Percentiles rank a stretch among this genome's conserved stretches.
Conservation (phyloP, 1,140 invertebrate species). For the Plutomurus gul region DNA sequence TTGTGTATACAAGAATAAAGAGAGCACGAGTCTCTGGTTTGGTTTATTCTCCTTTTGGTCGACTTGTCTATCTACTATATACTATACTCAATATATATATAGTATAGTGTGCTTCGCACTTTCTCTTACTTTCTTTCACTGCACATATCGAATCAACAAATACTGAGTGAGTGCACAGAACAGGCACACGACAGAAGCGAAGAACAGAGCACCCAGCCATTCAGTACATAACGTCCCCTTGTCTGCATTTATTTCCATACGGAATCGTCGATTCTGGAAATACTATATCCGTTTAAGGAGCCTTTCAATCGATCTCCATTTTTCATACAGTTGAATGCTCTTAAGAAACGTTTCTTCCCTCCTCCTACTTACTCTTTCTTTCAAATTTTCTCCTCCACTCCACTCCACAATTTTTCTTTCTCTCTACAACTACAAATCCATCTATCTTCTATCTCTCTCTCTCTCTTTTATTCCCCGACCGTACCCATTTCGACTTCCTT, state of each 20-base stretch:
- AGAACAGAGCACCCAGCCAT: too few relatives aligned
- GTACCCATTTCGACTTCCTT: not conserved
- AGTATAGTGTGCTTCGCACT: not conserved
- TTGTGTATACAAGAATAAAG: constrained; percentile 13
- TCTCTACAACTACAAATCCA: constrained; percentile 16
- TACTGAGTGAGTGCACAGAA: too few relatives aligned
- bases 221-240: not conserved
- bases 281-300: constrained; percentile 30
- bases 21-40: constrained; percentile 12
- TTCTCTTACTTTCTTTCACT: too few relatives aligned
- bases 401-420: not conserved
- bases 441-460: not conserved
- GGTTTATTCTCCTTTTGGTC: not conserved
- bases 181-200: too few relatives aligned
- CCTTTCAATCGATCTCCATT: constrained; percentile 31
- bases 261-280: not conserved
- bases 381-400: not conserved
- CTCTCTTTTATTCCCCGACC: not conserved
- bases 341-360: not conserved
- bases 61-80: not conserved
- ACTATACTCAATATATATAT: not conserved
- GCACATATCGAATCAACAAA: constrained; percentile 7
- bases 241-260: constrained; percentile 6
- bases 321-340: constrained; percentile 25
- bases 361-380: not conserved